Evolutionary conservation across 2,113 vertebrate species (phyloP), one percentile per base, ranked within the genome.

Genomic region (Formicarius rufipectus): DNA sequence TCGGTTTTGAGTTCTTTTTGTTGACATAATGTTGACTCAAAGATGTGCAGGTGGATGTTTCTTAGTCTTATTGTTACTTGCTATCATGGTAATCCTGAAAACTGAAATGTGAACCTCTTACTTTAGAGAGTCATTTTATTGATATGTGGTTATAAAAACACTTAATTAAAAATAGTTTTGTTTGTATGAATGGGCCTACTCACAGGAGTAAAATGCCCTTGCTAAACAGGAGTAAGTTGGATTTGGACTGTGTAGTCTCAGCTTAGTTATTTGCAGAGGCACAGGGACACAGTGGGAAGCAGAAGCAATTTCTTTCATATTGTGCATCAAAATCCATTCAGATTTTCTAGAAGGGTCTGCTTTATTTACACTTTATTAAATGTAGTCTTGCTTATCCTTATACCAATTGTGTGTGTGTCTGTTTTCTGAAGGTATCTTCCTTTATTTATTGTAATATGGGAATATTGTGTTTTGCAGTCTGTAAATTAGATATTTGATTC

Each of bases 401-500:
- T 96, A 92, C 91, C 80, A 60, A 80, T 95, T 95, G 91, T 87
- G 37, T 89, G 87, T 90, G 59, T 90, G 84, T 92, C 86, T 96
- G 84, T 97, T 97, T 94, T 97, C 96, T 97, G 95, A 97, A 97
- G 91, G 69, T 96, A 87, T 95, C 85, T 96, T 94, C 92, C 93
- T 96, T 95, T 96, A 94, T 98, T 98, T 98, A 98, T 97, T 98
- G 96, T 98, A 97, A 98, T 98, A 97, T 95, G 92, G 95, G 97
- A 98, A 97, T 98, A 98, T 98, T 98, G 97, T 98, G 97, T 98
- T 98, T 98, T 98, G 96, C 96, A 97, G 97, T 91, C 95, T 96
- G 94, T 98, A 98, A 98, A 98, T 98, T 98, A 97, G 96, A 98
- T 98, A 97, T 91, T 93, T 96, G 95, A 98, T 97, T 97, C 97